Percentiles rank a stretch among this genome's conserved stretches.
phyloP scores from a whole-genome alignment of 2,797 vertebrate genomes.

The Mus caroli region DNA sequence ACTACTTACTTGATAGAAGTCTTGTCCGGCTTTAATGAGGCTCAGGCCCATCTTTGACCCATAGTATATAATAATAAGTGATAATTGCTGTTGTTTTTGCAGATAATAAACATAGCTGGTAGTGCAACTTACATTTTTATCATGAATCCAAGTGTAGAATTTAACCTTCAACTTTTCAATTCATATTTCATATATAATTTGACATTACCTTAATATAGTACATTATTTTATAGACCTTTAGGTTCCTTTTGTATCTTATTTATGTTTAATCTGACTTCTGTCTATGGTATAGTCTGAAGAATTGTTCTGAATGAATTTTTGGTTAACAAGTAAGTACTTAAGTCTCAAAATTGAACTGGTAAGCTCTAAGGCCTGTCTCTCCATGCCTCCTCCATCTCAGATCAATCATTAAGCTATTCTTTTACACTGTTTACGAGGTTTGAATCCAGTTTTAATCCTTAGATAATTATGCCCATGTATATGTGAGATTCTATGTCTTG shows the following conservation, averaged over 20 bases:
- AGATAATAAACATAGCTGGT: not conserved
- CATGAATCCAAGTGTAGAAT: not conserved
- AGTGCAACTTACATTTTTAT: constrained; percentile 15
- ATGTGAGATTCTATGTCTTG: not conserved
- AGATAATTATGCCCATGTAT: not conserved
- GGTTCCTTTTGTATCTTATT: constrained; percentile 53
- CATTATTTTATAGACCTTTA: constrained; percentile 30
- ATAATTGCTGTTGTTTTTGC: not conserved
- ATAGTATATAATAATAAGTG: not conserved
- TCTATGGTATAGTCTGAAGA: constrained; percentile 45
- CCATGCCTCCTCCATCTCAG: not conserved
- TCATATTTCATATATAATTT: constrained; percentile 29
- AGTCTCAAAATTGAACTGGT: constrained; percentile 28
- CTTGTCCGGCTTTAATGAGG: not conserved
- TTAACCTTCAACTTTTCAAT: constrained; percentile 41
- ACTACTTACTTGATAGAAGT: not conserved
- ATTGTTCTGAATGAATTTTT: constrained; percentile 62
- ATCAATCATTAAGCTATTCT: not conserved
- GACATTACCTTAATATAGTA: constrained; percentile 41
- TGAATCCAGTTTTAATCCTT: not conserved
- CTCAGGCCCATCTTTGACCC: no score
- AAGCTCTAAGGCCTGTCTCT: not conserved
- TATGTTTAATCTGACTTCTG: constrained; percentile 6
- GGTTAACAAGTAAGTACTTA: constrained; percentile 12
- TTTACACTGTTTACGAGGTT: not conserved